phyloP scores from a whole-genome alignment of 2,113 vertebrate genomes.

The Polypterus bichir region DNA sequence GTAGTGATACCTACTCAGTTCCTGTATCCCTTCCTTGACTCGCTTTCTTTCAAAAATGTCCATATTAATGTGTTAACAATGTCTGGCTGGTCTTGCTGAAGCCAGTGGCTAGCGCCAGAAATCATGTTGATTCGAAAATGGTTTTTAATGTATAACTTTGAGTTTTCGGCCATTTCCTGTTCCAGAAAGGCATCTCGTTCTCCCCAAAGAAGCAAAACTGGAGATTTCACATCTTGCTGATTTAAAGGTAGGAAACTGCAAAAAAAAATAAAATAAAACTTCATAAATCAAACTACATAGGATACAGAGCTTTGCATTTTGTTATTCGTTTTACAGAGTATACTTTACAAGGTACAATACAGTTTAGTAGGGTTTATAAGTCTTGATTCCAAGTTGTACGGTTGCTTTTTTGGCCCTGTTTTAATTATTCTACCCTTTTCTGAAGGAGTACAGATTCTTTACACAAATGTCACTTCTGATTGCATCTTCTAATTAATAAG shows the following conservation, averaged over 20 bases:
- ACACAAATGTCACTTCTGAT: too few relatives aligned
- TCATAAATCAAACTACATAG: neutral
- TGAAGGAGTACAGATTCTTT: too few relatives aligned
- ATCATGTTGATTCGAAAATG: conserved; percentile 88
- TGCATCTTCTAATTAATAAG: too few relatives aligned
- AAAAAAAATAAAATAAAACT: conserved; percentile 13
- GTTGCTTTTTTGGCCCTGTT: too few relatives aligned
- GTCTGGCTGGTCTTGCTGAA: conserved; percentile 94
- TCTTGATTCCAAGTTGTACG: too few relatives aligned
- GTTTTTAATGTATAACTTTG: conserved; percentile 80
- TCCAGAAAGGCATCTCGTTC: conserved; percentile 86
- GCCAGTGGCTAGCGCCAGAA: conserved; percentile 89
- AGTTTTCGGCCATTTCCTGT: conserved; percentile 87
- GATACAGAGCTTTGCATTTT: too few relatives aligned
- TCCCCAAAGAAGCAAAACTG: conserved; percentile 85
- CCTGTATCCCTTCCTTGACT: conserved; percentile 63
- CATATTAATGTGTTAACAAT: conserved; percentile 95
- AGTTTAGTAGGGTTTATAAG: too few relatives aligned
- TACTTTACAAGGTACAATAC: too few relatives aligned
- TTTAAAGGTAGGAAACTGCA: conserved; percentile 76
- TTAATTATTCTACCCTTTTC: too few relatives aligned
- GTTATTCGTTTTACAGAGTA: too few relatives aligned
- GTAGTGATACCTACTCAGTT: conserved; percentile 32
- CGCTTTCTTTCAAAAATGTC: conserved; percentile 92
- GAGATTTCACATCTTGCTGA: conserved; percentile 70